These are phyloP conservation scores for Corbicula japonica DNA, from an alignment of 2,888 invertebrate species.

Conservation along the genomic window DNA sequence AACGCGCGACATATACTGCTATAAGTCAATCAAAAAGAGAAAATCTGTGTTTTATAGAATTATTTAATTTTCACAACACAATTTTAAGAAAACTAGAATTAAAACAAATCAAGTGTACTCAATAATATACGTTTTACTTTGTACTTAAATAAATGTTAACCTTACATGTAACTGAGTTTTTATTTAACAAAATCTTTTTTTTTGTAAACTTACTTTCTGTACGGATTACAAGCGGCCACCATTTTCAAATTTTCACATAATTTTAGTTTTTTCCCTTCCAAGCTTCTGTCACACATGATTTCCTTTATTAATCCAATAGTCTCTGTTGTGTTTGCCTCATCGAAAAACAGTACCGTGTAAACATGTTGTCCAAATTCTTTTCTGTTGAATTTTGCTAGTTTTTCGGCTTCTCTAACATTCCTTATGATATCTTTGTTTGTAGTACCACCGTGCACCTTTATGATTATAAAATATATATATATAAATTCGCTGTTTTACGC, in stretches of 20 bases:
- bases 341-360: constrained; percentile 83
- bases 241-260: constrained; percentile 75
- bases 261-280: constrained; percentile 75
- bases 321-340: constrained; percentile 85
- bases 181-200: too few species aligned
- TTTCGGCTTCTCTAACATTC: constrained; percentile 76
- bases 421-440: constrained; percentile 78
- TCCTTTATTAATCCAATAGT: constrained; percentile 84
- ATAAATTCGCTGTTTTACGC: too few species aligned
- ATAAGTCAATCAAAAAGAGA: too few species aligned
- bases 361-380: constrained; percentile 61
- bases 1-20: too few species aligned
- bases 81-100: too few species aligned
- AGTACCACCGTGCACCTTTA: constrained; percentile 83
- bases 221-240: constrained; percentile 85
- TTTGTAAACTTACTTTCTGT: constrained; percentile 83
- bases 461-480: background rate
- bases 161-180: too few species aligned
- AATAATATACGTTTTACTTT: too few species aligned
- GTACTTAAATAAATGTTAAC: too few species aligned
- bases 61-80: too few species aligned
- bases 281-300: constrained; percentile 82
- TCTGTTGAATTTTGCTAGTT: constrained; percentile 74
- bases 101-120: too few species aligned
- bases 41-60: too few species aligned